Base-by-base conservation (phyloP, 2,888 invertebrate genomes). In the Ceriagrion tenellum region DNA sequence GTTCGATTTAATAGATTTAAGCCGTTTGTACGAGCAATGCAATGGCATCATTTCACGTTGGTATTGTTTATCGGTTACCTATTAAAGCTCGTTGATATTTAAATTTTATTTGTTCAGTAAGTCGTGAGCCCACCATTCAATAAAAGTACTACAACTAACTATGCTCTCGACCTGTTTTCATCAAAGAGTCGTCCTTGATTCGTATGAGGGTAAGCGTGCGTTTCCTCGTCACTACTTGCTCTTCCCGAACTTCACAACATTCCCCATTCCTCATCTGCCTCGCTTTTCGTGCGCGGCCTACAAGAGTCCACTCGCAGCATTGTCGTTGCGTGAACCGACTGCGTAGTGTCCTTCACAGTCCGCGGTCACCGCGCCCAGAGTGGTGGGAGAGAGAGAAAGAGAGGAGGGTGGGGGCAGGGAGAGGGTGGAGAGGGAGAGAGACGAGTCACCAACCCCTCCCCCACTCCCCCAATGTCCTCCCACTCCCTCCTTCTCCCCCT, bases 261-360 rank as follows among this genome's bases (percentile, higher is more conserved):
- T 10, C 35, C 74, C 26, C 35, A n/a, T n/a, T n/a, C n/a, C n/a
- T n/a, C n/a, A n/a, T n/a, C n/a, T 63, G 18, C 23, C 23, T 63
- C 63, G n/a, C n/a, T n/a, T 26, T 18, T 26, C 63, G 23, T 63
- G 18, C n/a, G n/a, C n/a, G n/a, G n/a, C n/a, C n/a, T n/a, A n/a
- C n/a, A n/a, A n/a, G n/a, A n/a, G 81, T 81, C 81, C 81, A 81
- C 81, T 81, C 16, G 35, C 10, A 16, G 81, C 18, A 81, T 35
- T 35, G 81, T 35, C 81, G 30, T 81, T 81, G 81, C 81, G 81
- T 81, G 81, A 81, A 81, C 81, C 35, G 35, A 35, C 81, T 81
- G 81, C 81, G 81, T 35, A 35, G 81, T 35, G 81, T 81, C 81
- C 81, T 81, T 81, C 81, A 81, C 81, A 18, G 81, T n/a, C n/a